A percentile compares a stretch with the other conserved stretches of the same genome.
These are phyloP conservation scores for Rhea americana DNA, from an alignment of 2,113 vertebrate species.

Conservation along the genomic window DNA sequence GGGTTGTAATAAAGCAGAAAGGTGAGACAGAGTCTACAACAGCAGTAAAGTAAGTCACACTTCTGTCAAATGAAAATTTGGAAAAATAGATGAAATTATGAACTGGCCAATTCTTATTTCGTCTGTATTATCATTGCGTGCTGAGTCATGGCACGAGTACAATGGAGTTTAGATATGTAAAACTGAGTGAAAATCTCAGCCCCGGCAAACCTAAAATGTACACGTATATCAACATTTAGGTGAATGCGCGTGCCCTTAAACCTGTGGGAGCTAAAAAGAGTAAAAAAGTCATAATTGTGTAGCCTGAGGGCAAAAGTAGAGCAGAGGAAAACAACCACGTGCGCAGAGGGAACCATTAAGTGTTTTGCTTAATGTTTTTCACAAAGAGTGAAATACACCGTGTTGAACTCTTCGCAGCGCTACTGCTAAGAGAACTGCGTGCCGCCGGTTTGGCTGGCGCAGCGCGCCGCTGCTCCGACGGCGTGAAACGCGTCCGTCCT, in stretches of 20 bases:
- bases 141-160: background rate
- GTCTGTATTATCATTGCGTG: background rate
- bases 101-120: background rate
- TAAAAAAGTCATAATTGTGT: background rate
- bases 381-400: background rate
- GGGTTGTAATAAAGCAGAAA: background rate
- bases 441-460: background rate
- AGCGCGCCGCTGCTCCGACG: background rate
- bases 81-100: background rate
- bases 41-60: background rate
- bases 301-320: background rate
- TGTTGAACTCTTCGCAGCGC: background rate
- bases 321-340: background rate
- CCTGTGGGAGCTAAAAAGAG: background rate
- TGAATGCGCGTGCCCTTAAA: rapidly evolving
- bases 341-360: background rate
- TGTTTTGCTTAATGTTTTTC: background rate
- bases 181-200: background rate
- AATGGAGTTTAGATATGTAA: background rate
- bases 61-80: background rate
- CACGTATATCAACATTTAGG: background rate
- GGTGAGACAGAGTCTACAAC: background rate
- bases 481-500: background rate
- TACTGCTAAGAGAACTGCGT: background rate
- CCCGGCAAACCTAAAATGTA: background rate